Evolutionary conservation across 2,113 vertebrate genomes (phyloP).

Genomic region (Aptenodytes patagonicus): DNA sequence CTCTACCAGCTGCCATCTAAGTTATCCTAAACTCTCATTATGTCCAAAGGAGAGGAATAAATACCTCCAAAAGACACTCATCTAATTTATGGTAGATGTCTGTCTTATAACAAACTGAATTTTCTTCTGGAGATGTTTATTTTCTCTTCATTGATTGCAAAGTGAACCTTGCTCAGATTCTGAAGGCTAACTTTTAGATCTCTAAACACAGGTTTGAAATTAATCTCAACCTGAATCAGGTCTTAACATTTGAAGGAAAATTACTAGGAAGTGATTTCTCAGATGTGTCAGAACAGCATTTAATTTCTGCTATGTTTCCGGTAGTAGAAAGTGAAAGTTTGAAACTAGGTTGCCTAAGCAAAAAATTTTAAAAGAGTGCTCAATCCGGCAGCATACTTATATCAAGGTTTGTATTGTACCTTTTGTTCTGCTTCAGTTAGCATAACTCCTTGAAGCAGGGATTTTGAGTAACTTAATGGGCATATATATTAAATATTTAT

Average conservation of each 20-base stretch:
- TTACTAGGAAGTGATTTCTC: not conserved
- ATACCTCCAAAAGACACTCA: not conserved
- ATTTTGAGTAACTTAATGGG: not conserved
- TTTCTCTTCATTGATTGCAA: not conserved
- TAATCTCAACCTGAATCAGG: not conserved
- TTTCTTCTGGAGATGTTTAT: not conserved
- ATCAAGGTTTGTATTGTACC: not conserved
- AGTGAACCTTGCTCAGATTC: not conserved
- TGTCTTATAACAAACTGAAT: not conserved
- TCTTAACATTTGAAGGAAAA: not conserved
- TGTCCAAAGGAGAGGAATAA: not conserved
- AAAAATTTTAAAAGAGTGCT: not conserved
- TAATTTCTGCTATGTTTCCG: not conserved
- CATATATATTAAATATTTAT: not conserved
- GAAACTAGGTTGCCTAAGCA: not conserved
- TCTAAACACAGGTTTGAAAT: not conserved
- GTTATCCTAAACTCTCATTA: not conserved
- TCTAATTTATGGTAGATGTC: not conserved
- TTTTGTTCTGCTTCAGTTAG: not conserved
- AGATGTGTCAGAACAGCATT: not conserved
- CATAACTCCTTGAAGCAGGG: not conserved
- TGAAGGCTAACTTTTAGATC: not conserved
- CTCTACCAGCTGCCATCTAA: not conserved
- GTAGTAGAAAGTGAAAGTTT: not conserved
- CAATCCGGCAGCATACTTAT: not conserved